Conservation (phyloP, 2,888 invertebrate genomes). For the Melipona beecheii region DNA sequence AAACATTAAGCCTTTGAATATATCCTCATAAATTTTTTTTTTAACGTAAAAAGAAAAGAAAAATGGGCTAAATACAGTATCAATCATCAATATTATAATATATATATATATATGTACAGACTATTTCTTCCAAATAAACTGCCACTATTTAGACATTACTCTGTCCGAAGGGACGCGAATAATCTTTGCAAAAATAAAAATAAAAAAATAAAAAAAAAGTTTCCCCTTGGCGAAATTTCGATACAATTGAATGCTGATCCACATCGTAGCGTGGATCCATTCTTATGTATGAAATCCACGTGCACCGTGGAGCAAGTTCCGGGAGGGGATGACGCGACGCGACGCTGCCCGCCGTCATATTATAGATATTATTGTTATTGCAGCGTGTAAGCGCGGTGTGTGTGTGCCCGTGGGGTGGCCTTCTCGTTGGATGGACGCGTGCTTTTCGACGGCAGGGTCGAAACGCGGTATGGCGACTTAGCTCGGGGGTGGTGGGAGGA, state of each 20-base stretch:
- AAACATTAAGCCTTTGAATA: too few species aligned
- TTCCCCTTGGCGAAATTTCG: slow-evolving; percentile 52
- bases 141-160: neutral
- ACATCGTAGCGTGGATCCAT: slow-evolving; percentile 64
- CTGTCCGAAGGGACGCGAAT: neutral
- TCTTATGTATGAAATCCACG: slow-evolving; percentile 81
- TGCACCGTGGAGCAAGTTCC: slow-evolving; percentile 58
- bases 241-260: slow-evolving; percentile 81
- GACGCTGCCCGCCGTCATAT: slow-evolving; percentile 55
- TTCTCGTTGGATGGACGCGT: slow-evolving; percentile 44
- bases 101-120: too few species aligned
- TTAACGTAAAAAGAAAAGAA: too few species aligned
- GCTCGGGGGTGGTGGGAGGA: slow-evolving; percentile 21
- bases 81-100: too few species aligned
- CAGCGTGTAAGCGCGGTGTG: slow-evolving; percentile 59
- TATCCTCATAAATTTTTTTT: too few species aligned
- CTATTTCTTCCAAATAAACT: neutral
- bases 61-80: too few species aligned
- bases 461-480: slow-evolving; percentile 31
- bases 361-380: slow-evolving; percentile 78
- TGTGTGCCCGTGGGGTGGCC: slow-evolving; percentile 14
- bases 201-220: neutral
- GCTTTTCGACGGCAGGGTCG: slow-evolving; percentile 55
- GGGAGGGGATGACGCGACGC: slow-evolving; percentile 53
- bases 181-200: neutral